Evolutionary conservation across 2,113 vertebrate species (phyloP).

Genomic region (Cisticola juncidis): DNA sequence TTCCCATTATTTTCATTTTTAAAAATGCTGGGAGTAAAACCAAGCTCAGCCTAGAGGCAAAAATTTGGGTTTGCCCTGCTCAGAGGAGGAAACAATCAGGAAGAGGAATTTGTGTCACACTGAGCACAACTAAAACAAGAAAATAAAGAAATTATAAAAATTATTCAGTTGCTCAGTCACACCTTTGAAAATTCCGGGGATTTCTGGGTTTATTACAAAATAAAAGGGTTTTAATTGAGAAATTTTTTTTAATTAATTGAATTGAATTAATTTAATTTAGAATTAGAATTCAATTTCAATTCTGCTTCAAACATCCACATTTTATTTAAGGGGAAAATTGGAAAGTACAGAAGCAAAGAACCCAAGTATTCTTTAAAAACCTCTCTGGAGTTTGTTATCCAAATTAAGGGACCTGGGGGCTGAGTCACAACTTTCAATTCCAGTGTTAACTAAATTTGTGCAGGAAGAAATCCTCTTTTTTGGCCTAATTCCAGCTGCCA

Average conservation of each 20-base stretch:
- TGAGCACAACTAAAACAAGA: background rate
- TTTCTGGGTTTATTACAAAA: background rate
- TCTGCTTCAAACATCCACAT: background rate
- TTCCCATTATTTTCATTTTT: background rate
- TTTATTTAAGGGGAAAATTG: background rate
- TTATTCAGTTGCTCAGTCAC: too few relatives aligned
- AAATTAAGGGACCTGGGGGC: background rate
- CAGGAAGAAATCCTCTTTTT: background rate
- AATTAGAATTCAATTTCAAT: background rate
- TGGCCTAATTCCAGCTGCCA: background rate
- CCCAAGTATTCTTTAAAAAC: background rate
- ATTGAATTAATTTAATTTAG: background rate
- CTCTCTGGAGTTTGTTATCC: background rate
- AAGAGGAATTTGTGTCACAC: background rate
- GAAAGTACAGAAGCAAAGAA: background rate
- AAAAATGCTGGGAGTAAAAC: background rate
- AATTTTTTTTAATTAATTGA: background rate
- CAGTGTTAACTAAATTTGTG: background rate
- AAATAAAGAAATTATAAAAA: background rate
- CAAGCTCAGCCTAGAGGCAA: background rate
- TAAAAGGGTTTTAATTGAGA: background rate
- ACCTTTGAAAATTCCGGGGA: background rate
- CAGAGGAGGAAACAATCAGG: background rate
- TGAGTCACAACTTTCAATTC: background rate
- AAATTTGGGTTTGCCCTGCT: background rate